Evolutionary conservation across 2,888 invertebrate genomes (phyloP), one percentile per base, ranked within the genome.

Genomic region (Tetropium fuscum): DNA sequence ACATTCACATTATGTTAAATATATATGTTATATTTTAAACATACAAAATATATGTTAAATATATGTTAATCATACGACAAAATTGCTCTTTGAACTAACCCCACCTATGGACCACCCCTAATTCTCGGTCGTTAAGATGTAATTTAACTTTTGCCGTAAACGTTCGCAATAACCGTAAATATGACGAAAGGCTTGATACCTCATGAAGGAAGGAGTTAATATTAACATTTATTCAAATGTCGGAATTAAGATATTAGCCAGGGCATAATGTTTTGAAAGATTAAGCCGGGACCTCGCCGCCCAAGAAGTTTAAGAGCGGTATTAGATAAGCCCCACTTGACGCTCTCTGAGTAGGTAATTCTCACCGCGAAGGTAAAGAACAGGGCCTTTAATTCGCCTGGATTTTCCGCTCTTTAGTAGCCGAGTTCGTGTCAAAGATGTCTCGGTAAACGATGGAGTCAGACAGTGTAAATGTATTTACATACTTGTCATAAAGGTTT

Each of bases 241-340:
- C 72, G 74, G 78, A 74, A 78, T 79, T 79, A 79, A 80, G 78
- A 78, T 80, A 80, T 80, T 79, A 80, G 77, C 73, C 71, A 75
- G 65, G 76, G 76, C 74, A 76, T 74, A 72, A 74, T 74, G 75
- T 74, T 71, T 72, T 70, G 72, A 55, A 74, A 76, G 77, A 78
- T 77, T 76, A 73, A 73, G 73, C 72, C 73, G 73, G 71, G 68
- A 55, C 48, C 54, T 57, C 45, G 60, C 56, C 32, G 49, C 54
- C 53, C 66, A 68, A 72, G 70, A 66, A 66, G 66, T 72, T 74
- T 70, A 70, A 66, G 67, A 69, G 65, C 71, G 70, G 64, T 63
- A 66, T 66, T 66, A 66, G 63, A 64, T 67, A 66, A 66, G 64
- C 65, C 63, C 27, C 56, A 58, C 58, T 68, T 60, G 63, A 63